Conservation (phyloP, 2,888 invertebrate genomes). For the Thera obeliscata region DNA sequence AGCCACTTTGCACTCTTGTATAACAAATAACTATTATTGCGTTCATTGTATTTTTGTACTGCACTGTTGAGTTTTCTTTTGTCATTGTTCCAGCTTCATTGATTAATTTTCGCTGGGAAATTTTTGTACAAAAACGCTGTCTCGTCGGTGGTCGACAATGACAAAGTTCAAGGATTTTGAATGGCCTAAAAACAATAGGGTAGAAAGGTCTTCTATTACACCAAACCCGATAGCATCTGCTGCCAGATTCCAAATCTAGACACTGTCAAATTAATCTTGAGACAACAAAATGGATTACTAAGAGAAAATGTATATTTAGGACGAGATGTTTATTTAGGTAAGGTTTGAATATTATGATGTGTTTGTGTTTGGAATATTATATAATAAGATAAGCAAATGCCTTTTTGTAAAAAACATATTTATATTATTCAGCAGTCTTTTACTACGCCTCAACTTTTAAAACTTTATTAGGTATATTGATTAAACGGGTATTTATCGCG, state of each 20-base stretch:
- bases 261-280: constrained; percentile 9
- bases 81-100: too few relatives aligned
- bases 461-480: too few relatives aligned
- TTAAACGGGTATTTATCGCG: too few relatives aligned
- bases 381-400: too few relatives aligned
- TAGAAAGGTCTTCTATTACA: neutral
- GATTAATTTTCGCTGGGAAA: too few relatives aligned
- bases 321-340: constrained; percentile 12
- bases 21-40: too few relatives aligned
- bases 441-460: too few relatives aligned
- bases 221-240: neutral
- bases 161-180: neutral
- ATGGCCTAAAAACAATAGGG: neutral
- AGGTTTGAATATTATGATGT: constrained; percentile 5
- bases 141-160: neutral
- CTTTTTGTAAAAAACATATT: too few relatives aligned
- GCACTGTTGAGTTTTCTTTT: neutral
- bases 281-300: constrained; percentile 26
- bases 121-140: too few relatives aligned
- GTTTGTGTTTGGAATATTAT: too few relatives aligned
- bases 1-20: too few relatives aligned
- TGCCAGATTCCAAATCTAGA: neutral
- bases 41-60: neutral
- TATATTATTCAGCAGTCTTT: too few relatives aligned
- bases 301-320: constrained; percentile 22